Base-by-base conservation (phyloP, 1,140 invertebrate species). In the Drosophila willistoni region DNA sequence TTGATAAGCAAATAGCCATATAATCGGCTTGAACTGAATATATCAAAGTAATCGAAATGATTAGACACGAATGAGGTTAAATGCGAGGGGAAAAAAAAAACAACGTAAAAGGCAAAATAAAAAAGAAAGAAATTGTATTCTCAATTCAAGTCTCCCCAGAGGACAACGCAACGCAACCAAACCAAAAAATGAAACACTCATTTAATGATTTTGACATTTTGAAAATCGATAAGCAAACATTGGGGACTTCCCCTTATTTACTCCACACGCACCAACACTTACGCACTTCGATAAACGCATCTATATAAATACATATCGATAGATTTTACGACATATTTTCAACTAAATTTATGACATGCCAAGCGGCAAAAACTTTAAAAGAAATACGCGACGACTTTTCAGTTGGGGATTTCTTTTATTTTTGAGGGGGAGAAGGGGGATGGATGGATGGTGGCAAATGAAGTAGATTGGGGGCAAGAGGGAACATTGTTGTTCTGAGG, bases 1-100 rank as follows among this genome's bases (percentile, higher is more conserved):
- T 83, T 83, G 79, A 89, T 86, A 86, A 83, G 79, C 83, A 86
- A 86, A 86, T 83, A 86, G 83, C 79, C 72, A 79, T 86, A 79
- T 86, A 86, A 86, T 86, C 76, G 83, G 77, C 76, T 75, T 77
- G 76, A 73, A 83, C 79, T 73, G 72, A 79, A 86, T 82, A 79
- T 33, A 51, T 51, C 62, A 42, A 71, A 73, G 79, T 79, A 79
- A 77, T 87, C 67, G 65, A 68, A 79, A 78, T 87, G 82, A 87
- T 86, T 87, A 79, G 69, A 76, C 73, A 71, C 56, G 62, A 83
- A 83, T 77, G 67, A 73, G 76, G 73, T 39, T 77, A 65, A 7
- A 17, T 22, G 44, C 29, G 29, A 29, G 10, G 17, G 17, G 9
- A 19, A 10, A 22, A 51, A 22, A n/a, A n/a, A n/a, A n/a, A n/a